A percentile compares a stretch with the other conserved stretches of the same genome.
phyloP scores from a whole-genome alignment of 2,113 vertebrate genomes.

The Fregetta grallaria region DNA sequence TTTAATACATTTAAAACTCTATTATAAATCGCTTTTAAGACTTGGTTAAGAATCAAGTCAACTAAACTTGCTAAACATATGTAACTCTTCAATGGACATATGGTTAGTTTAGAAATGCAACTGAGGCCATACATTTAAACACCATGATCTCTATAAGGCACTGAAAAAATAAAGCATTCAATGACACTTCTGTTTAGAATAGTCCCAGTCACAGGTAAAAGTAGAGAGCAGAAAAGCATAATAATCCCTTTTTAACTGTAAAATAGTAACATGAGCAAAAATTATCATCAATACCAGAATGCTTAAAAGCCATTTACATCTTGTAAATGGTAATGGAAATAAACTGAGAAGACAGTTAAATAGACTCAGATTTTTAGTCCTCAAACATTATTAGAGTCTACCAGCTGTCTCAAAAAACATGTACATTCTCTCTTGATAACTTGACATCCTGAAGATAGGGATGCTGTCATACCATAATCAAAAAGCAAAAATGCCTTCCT shows the following conservation, averaged over 20 bases:
- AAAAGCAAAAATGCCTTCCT: background rate
- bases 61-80: background rate
- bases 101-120: background rate
- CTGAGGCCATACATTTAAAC: background rate
- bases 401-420: background rate
- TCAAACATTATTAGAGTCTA: background rate
- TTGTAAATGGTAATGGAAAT: background rate
- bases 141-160: background rate
- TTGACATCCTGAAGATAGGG: background rate
- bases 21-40: background rate
- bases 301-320: background rate
- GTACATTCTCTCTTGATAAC: background rate
- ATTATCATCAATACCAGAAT: background rate
- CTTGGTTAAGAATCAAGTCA: background rate
- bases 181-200: background rate
- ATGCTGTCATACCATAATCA: background rate
- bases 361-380: background rate
- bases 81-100: background rate
- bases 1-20: background rate
- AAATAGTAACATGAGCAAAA: background rate
- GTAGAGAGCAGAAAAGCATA: background rate
- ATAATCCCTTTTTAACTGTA: background rate
- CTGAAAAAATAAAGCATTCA: background rate
- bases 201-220: background rate
- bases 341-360: background rate